Evolutionary conservation across 2,113 vertebrate genomes (phyloP).

Genomic region (Platysteira castanea): DNA sequence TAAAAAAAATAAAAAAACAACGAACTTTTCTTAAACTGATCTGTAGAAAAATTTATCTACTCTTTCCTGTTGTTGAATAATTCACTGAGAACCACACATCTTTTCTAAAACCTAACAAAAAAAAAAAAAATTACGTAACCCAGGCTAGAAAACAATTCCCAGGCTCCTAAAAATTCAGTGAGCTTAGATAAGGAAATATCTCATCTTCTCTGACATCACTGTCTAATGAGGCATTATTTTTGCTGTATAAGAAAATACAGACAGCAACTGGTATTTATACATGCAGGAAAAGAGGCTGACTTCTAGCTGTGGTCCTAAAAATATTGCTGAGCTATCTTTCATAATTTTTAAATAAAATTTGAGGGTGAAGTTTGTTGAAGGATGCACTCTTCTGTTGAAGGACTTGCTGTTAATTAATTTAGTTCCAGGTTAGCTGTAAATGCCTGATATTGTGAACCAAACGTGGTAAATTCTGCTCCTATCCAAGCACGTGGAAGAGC

Average conservation of each 20-base stretch:
- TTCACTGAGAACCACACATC: background rate
- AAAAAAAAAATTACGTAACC: background rate
- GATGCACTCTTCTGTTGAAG: background rate
- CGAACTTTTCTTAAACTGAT: background rate
- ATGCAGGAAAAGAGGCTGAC: background rate
- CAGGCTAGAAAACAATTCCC: background rate
- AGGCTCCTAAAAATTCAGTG: background rate
- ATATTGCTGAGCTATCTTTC: background rate
- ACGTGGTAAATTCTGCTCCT: background rate
- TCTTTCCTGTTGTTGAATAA: background rate
- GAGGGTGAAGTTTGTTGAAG: background rate
- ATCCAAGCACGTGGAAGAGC: background rate
- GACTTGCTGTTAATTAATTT: background rate
- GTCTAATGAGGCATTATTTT: slow-evolving; percentile 13
- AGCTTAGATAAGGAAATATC: slow-evolving; percentile 22
- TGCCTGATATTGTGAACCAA: background rate
- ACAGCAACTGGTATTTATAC: background rate
- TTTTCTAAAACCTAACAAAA: background rate
- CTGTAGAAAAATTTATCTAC: background rate
- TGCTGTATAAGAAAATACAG: background rate
- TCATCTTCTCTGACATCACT: background rate
- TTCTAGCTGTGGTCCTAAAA: background rate
- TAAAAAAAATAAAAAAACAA: background rate
- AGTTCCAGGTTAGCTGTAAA: background rate
- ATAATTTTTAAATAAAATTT: background rate